Evolutionary conservation across 2,797 vertebrate species (phyloP).

Genomic region (Protonibea diacanthus): DNA sequence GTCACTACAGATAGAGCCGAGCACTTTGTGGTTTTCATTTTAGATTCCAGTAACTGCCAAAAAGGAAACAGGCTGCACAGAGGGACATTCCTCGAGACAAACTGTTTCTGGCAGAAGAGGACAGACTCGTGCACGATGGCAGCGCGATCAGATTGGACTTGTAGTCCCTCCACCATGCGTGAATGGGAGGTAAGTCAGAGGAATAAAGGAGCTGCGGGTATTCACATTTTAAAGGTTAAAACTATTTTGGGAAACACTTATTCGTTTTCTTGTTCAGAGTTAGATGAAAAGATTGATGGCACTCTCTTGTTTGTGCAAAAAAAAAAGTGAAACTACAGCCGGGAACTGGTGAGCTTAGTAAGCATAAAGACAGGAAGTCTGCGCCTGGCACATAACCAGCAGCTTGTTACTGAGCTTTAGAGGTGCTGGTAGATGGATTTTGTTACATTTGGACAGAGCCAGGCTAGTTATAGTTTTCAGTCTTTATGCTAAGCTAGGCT

Average conservation of each 20-base stretch:
- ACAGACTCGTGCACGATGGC: slow-evolving; percentile 17
- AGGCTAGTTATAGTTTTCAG: too few species aligned
- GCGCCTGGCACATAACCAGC: not conserved
- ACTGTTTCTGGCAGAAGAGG: slow-evolving; percentile 2
- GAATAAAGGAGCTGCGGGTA: not conserved
- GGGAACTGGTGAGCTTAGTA: not conserved
- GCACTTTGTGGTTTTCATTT: slow-evolving; percentile 34
- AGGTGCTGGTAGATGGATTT: not conserved
- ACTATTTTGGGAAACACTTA: not conserved
- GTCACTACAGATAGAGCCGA: slow-evolving; percentile 36
- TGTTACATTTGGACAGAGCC: not conserved
- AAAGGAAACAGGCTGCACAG: not conserved
- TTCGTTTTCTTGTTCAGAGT: not conserved
- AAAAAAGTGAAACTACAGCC: not conserved
- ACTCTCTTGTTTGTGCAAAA: not conserved
- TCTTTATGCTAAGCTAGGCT: not conserved
- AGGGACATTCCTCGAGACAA: not conserved
- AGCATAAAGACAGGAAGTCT: not conserved
- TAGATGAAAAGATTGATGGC: not conserved
- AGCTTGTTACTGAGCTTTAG: not conserved
- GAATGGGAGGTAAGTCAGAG: slow-evolving; percentile 67
- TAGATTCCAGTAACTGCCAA: not conserved
- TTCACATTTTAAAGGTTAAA: not conserved
- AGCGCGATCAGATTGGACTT: slow-evolving; percentile 23
- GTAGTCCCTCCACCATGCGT: not conserved